Evolutionary conservation across 2,113 vertebrate species (phyloP).

Genomic region (Accipiter virgatus): DNA sequence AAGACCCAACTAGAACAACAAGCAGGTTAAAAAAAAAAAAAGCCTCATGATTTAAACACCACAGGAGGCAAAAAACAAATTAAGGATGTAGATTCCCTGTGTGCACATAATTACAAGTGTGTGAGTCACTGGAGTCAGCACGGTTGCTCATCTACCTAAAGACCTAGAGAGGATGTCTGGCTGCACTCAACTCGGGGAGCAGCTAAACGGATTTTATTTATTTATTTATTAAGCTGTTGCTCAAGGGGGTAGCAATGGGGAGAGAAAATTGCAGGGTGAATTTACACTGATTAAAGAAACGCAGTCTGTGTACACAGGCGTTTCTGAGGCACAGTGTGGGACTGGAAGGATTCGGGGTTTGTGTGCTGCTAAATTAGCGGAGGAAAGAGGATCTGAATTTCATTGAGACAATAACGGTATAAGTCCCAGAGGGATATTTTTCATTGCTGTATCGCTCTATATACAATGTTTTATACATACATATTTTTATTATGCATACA

Average conservation of each 20-base stretch:
- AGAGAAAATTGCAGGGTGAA: constrained; percentile 54
- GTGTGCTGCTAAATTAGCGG: constrained; percentile 4
- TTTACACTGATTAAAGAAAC: constrained; percentile 55
- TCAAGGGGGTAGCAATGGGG: constrained; percentile 19
- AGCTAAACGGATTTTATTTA: background rate
- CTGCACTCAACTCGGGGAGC: background rate
- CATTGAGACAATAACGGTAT: constrained; percentile 27
- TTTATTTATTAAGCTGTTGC: constrained; percentile 32
- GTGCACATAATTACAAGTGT: constrained; percentile 64
- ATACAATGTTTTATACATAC: background rate
- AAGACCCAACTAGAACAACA: constrained; percentile 48
- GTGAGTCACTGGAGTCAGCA: constrained; percentile 57
- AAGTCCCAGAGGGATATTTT: constrained; percentile 18
- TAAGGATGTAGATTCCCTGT: constrained; percentile 58
- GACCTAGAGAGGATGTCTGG: constrained; percentile 43
- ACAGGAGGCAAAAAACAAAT: constrained; percentile 72
- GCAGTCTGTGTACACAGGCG: background rate
- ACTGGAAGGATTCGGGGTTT: constrained; percentile 46
- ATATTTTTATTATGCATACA: background rate
- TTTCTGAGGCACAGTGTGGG: constrained; percentile 50
- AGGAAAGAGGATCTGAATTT: constrained; percentile 20
- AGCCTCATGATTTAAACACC: constrained; percentile 66
- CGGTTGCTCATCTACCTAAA: constrained; percentile 62
- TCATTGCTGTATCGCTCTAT: background rate
- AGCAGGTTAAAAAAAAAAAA: constrained; percentile 41